Percentiles rank a stretch among this genome's conserved stretches.
Evolutionary conservation across 2,797 vertebrate genomes (phyloP).

Genomic region (Acanthornis magna): DNA sequence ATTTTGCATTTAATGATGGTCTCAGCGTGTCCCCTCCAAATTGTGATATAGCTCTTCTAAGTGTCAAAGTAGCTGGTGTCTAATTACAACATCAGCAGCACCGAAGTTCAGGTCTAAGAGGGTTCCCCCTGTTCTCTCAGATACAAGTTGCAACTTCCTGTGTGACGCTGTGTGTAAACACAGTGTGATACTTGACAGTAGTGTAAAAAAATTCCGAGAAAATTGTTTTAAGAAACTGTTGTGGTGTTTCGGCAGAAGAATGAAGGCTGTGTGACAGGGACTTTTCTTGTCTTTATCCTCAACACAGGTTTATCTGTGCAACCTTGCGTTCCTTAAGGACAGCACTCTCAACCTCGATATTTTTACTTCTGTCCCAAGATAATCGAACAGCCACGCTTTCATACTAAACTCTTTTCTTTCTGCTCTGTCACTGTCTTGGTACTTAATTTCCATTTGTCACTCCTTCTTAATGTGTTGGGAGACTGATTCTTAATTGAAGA

Average conservation of each 20-base stretch:
- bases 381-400: not conserved
- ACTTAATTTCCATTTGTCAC: not conserved
- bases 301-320: not conserved
- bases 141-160: not conserved
- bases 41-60: not conserved
- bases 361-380: not conserved
- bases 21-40: not conserved
- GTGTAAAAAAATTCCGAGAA: not conserved
- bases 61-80: not conserved
- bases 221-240: not conserved
- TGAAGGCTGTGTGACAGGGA: not conserved
- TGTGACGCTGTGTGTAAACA: not conserved
- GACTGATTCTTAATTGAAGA: not conserved
- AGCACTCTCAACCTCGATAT: fast-evolving
- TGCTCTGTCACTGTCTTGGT: not conserved
- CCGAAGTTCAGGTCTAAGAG: not conserved
- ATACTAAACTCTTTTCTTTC: not conserved
- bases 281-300: not conserved
- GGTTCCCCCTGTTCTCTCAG: not conserved
- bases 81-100: not conserved
- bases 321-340: not conserved
- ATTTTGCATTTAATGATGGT: not conserved
- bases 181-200: not conserved
- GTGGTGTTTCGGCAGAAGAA: not conserved
- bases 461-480: not conserved